Base-by-base conservation (phyloP, 2,113 vertebrate species). In the Zosterops japonicus region DNA sequence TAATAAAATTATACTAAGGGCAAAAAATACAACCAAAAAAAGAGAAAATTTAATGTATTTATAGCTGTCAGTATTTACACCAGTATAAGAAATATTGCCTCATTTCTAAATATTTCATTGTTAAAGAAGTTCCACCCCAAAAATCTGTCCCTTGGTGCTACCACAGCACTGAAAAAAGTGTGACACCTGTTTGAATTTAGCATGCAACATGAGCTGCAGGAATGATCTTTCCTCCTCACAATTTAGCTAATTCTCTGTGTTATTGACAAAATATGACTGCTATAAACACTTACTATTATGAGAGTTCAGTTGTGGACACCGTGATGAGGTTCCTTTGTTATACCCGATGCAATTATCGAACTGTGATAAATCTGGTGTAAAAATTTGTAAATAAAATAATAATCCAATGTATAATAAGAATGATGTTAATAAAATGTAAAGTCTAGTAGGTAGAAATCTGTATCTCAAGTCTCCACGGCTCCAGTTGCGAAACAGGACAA, bases 341-440 rank as follows among this genome's bases (percentile, higher is more conserved):
- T 1, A 60, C 33, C 22, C 14, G 1, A n/a, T 21, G 12, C 11
- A 74, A n/a, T 44, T 76, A 67, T 21, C 0, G 0, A 70, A 75
- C 12, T 39, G 36, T 39, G 36, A 39, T 39, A 39, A 39, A 39
- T 39, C 36, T 39, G 36, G 36, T 39, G 36, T 39, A 39, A 39
- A 39, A 39, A n/a, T n/a, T n/a, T n/a, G n/a, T n/a, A n/a, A n/a
- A 36, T 39, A 39, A 39, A 39, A 39, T 39, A 39, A 39, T 39
- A 39, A 39, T 39, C 36, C 36, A 39, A 39, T 39, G 10, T 39
- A 10, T 39, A 39, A 39, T 39, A 39, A 39, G 36, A 39, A 39
- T 39, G 36, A 39, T 39, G 36, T 39, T 39, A 39, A 39, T 39
- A 39, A 39, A 39, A 39, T 39, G 36, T 39, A 39, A 39, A 39